These are phyloP conservation scores for Holothuria leucospilota DNA, from an alignment of 53 echinoderm and acorn worm species.

Conservation along the genomic window DNA sequence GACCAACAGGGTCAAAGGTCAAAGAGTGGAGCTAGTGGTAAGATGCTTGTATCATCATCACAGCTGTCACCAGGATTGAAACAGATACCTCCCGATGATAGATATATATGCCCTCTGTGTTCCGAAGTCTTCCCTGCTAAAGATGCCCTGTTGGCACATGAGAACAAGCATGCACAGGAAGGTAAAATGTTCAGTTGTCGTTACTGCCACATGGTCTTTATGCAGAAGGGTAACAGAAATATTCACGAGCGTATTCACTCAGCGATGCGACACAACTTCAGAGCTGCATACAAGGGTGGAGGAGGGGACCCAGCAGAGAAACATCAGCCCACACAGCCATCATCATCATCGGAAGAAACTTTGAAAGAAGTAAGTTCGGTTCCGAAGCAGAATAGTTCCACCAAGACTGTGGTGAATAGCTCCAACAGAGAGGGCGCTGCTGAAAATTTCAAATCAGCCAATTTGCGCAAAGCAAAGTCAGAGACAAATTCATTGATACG, in stretches of 20 bases:
- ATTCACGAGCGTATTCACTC: slow-evolving; percentile 46
- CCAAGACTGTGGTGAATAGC: too few species aligned
- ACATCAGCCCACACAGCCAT: too few species aligned
- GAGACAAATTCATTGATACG: not conserved
- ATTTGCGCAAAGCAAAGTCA: too few species aligned
- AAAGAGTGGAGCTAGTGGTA: too few species aligned
- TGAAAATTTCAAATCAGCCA: too few species aligned
- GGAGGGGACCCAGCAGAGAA: too few species aligned
- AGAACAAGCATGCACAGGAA: slow-evolving; percentile 22
- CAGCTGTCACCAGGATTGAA: slow-evolving; percentile 15
- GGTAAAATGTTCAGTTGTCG: slow-evolving; percentile 40
- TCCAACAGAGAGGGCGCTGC: too few species aligned
- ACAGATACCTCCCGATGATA: slow-evolving; percentile 19
- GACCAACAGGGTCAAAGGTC: too few species aligned
- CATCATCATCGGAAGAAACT: too few species aligned
- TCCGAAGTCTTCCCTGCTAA: slow-evolving; percentile 36
- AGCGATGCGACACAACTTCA: slow-evolving; percentile 23
- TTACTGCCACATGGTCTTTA: slow-evolving; percentile 47
- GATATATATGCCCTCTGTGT: slow-evolving; percentile 29
- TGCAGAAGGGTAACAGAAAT: slow-evolving; percentile 42
- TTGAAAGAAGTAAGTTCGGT: too few species aligned
- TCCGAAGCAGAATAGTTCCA: too few species aligned
- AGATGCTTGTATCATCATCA: not conserved
- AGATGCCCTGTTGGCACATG: slow-evolving; percentile 29
- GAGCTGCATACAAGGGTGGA: slow-evolving; percentile 21